Base-by-base conservation (phyloP, 2,113 vertebrate genomes). In the Gobio gobio region DNA sequence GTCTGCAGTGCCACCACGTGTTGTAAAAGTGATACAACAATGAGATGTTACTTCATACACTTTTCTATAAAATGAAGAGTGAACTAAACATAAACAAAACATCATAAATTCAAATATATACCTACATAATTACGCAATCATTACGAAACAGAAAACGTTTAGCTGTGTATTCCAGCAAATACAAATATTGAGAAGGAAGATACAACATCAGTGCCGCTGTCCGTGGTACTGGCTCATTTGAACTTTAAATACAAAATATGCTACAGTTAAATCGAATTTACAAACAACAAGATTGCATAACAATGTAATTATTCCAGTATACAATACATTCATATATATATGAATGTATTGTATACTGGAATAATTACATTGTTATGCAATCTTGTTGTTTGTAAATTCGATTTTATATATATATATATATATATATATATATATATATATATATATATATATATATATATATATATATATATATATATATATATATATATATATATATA, bases 1-100 rank as follows among this genome's bases (percentile, higher is more conserved):
- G 94, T 94, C 94, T 93, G 83, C 40, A 86, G 87, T 89, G 93
- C 90, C 93, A 90, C 89, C 94, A 81, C 13, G 89, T 88, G 94
- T 73, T 40, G 4, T 5, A 56, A 51, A 9, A 20, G 16, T 13
- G 13, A 6, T 10, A 9, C 20, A 3, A 68, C 18, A 20, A 68
- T 6, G 6, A 66, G 1, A 49, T 33, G 10, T 33, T 29, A 33
- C 3, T 33, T 20, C 3, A 54, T 47, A 0, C 6, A 29, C 0
- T 47, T 6, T 7, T 14, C 2, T 24, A 8, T 51, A 5, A 26
- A 81, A 81, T 0, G 13, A 24, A 24, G 2, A 33, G 26, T 16
- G 3, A 78, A n/a, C 0, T 4, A 40, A 18, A 14, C 1, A 0
- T 26, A 22, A 0, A 29, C 29, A 29, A 29, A 29, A 29, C 29